Evolutionary conservation across 2,888 invertebrate species (phyloP), one percentile per base, ranked within the genome.

Genomic region (Drosophila testacea): DNA sequence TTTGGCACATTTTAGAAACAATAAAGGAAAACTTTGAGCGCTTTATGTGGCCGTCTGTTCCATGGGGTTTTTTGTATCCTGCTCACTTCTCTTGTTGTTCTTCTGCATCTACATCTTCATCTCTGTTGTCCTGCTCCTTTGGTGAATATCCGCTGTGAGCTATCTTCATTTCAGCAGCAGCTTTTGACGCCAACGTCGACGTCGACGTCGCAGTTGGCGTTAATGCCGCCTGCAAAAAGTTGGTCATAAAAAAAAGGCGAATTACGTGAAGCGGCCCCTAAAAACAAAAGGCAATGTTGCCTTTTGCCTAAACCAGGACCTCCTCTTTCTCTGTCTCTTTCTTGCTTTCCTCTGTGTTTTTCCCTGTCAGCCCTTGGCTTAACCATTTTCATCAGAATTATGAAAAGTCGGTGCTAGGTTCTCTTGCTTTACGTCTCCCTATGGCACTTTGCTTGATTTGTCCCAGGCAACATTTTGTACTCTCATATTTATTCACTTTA

Each of bases 1-100:
- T 79, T 83, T 83, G 73, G 84, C 84, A 81, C 79, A 86, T 86
- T 83, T 87, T 87, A 69, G 87, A 87, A 87, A 77, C 87, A 87
- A 81, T 84, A 84, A 87, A 86, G 78, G 72, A 75, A 86, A 83
- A 83, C 83, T 86, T 83, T 85, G 83, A 81, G 81, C 82, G 67
- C 80, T 84, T 84, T 84, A 76, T 82, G 73, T 76, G 63, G 63
- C 66, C 59, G 51, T 30, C 61, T 51, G 48, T 34, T 39, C 52
- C 60, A 54, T 61, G 22, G 38, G 22, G 6, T 55, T 46, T 22
- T 52, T 52, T 73, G 54, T 60, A 39, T 51, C 42, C 46, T 42
- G 39, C 5, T 27, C 34, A 13, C 30, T 41, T 13, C 7, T 22
- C 6, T n/a, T 39, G 9, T 1, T 27, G 28, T 11, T 46, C 51